A percentile compares a stretch with the other conserved stretches of the same genome.
phyloP scores from a whole-genome alignment of 2,113 vertebrate genomes.

The Rhadina sibilatrix region DNA sequence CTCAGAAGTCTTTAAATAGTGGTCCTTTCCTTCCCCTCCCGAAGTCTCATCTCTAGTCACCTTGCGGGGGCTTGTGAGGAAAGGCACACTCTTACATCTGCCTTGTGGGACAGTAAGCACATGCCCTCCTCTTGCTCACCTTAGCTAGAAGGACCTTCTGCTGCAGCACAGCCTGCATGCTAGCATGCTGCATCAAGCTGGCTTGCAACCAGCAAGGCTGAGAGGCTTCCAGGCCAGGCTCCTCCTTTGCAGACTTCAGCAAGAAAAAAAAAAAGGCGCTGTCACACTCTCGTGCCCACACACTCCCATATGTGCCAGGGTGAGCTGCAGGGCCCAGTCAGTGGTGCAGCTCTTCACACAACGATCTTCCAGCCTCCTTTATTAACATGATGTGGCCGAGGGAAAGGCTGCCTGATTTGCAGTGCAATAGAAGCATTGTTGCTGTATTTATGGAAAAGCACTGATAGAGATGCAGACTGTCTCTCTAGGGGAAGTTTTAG shows the following conservation, averaged over 20 bases:
- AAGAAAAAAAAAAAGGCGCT: not conserved
- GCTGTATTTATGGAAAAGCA: not conserved
- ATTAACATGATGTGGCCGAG: not conserved
- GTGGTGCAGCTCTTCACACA: not conserved
- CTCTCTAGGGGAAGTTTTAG: not conserved
- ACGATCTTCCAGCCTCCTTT: not conserved
- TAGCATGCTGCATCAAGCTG: not conserved
- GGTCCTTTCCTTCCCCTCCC: not conserved
- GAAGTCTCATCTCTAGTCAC: not conserved
- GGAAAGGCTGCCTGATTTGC: not conserved
- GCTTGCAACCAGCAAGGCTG: not conserved
- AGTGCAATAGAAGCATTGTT: not conserved
- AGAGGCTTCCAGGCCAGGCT: not conserved
- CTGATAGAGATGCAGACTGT: not conserved
- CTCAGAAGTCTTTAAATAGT: not conserved
- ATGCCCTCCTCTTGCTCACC: not conserved
- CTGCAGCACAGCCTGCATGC: not conserved
- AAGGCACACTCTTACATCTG: not conserved
- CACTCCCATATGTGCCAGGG: not conserved
- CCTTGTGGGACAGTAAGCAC: not conserved
- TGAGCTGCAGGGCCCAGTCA: not conserved
- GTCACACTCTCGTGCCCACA: not conserved
- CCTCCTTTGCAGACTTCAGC: not conserved
- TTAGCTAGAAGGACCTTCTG: not conserved
- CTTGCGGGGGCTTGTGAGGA: not conserved